Percentiles rank a stretch among this genome's conserved stretches.
Evolutionary conservation across 2,797 vertebrate genomes (phyloP).

Genomic region (Enteromius viviparus): DNA sequence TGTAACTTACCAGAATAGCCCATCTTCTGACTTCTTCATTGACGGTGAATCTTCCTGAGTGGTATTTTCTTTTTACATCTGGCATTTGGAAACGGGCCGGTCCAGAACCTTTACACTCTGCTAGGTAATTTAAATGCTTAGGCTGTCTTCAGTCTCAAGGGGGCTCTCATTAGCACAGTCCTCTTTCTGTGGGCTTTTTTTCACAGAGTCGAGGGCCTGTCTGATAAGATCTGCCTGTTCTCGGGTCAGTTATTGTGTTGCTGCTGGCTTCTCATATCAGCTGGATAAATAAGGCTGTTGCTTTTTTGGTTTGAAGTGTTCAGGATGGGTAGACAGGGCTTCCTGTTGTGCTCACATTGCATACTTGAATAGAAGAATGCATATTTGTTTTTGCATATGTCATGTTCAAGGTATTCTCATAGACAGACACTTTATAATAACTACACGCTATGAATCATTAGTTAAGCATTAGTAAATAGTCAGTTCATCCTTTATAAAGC

Average conservation of each 20-base stretch:
- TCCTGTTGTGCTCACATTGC: conserved; percentile 7
- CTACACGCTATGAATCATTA: too few relatives aligned
- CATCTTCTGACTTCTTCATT: background rate
- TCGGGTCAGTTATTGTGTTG: conserved; percentile 48
- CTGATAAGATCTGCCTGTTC: conserved; percentile 51
- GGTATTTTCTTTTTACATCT: background rate
- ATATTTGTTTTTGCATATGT: background rate
- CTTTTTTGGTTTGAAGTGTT: conserved; percentile 30
- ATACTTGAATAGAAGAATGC: background rate
- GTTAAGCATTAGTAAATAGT: too few relatives aligned
- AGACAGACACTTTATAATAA: too few relatives aligned
- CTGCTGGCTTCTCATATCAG: conserved; percentile 38
- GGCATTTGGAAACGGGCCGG: background rate
- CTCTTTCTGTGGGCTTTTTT: conserved; percentile 42
- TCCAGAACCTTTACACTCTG: conserved; percentile 33
- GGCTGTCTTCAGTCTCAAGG: conserved; percentile 31
- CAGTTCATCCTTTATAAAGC: too few relatives aligned
- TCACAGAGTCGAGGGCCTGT: conserved; percentile 28
- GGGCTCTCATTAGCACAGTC: conserved; percentile 53
- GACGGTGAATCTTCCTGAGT: background rate
- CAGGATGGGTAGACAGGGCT: conserved; percentile 5
- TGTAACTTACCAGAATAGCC: background rate
- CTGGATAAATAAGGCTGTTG: conserved; percentile 33
- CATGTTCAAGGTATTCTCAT: background rate
- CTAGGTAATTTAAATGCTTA: conserved; percentile 50